Evolutionary conservation across 2,113 vertebrate genomes (phyloP), one percentile per base, ranked within the genome.

Genomic region (Parus major): DNA sequence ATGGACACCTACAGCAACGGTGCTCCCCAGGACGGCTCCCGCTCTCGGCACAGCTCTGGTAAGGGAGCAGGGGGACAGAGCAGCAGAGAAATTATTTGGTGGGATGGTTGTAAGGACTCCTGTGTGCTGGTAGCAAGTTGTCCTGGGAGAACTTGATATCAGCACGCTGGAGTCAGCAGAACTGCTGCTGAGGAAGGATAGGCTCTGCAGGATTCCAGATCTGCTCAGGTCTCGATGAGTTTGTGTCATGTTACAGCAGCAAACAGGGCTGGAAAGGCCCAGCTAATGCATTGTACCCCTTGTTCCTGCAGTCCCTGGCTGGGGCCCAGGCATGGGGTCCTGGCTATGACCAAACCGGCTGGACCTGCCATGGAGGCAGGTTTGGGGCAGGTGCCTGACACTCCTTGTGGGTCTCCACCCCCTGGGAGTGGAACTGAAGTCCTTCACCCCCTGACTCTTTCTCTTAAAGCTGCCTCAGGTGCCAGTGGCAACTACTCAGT

Each of bases 11-110:
- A 31, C 4, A 11, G 36, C 0, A 18, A 85, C 0, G 29, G 11
- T 12, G 5, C 0, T 2, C 12, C 75, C 60, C 92, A 89, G 78
- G 90, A 78, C 33, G 39, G 46, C 29, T 77, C 88, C 46, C 78
- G 8, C 61, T 86, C 98, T 12, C 60, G 63, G 93, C 69, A 77
- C 36, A 95, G 94, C 10, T 98, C 98, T 0, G 98, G 98, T 98
- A 91, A 97, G 97, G 20, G n/a, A 36, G 35, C 31, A 21, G 22
- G n/a, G 44, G 72, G 79, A 15, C 7, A 11, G 41, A n/a, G 42
- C 2, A 50, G 15, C 18, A 72, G n/a, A 19, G 61, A 19, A 35
- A 12, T 15, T 7, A 20, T 50, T 84, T 39, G 72, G 33, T 10
- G 68, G 36, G 77, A 4, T 72, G 44, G 5, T 46, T 1, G 1